Percentiles rank a stretch among this genome's conserved stretches.
Evolutionary conservation across 2,888 invertebrate genomes (phyloP).

Genomic region (Andrena marginata): DNA sequence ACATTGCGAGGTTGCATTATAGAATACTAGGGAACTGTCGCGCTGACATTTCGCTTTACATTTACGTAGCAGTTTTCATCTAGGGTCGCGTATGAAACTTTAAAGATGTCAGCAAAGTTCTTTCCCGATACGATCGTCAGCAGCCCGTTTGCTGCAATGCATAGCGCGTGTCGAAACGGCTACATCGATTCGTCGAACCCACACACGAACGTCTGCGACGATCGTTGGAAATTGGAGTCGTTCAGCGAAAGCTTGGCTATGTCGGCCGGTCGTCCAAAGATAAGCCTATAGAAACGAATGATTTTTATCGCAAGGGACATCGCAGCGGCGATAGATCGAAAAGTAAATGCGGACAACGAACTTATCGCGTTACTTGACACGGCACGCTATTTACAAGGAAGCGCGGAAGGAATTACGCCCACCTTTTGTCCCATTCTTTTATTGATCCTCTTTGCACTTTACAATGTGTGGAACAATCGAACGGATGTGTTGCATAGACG

Average conservation of each 20-base stretch:
- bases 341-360: background rate
- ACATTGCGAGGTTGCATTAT: background rate
- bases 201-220: background rate
- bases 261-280: background rate
- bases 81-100: conserved; percentile 4
- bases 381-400: background rate
- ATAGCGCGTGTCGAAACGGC: conserved; percentile 52
- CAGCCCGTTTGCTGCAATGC: conserved; percentile 40
- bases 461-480: background rate
- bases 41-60: too few species aligned
- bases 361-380: background rate
- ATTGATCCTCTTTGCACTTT: background rate
- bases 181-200: conserved; percentile 58
- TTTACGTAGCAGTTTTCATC: too few species aligned
- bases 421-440: too few species aligned
- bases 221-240: background rate
- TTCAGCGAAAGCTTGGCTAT: background rate
- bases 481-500: background rate
- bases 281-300: background rate
- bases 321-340: background rate
- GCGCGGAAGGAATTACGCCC: too few species aligned
- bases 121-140: background rate
- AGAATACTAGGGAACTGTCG: too few species aligned
- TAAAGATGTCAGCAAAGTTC: background rate
- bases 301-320: background rate